Percentiles rank a stretch among this genome's conserved stretches.
Conservation (phyloP, 2,113 vertebrate species). For the Centropus unirufus region DNA sequence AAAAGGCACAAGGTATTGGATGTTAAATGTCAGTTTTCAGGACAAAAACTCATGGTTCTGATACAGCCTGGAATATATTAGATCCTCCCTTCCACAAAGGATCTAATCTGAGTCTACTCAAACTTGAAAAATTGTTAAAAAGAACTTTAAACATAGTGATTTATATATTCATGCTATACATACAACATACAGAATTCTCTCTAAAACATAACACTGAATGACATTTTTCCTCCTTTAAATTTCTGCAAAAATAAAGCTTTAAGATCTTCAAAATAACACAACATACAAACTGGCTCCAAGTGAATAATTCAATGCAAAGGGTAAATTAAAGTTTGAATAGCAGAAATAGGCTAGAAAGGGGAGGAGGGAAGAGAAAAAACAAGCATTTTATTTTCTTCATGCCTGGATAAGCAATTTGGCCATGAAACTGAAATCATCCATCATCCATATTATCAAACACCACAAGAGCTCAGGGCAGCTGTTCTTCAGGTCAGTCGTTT, state of each 20-base stretch:
- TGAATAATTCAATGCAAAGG: conserved; percentile 20
- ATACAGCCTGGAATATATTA: not conserved
- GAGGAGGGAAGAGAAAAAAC: not conserved
- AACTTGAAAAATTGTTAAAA: not conserved
- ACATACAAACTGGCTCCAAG: not conserved
- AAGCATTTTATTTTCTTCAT: conserved; percentile 71
- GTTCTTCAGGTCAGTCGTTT: not conserved
- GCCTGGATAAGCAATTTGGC: conserved; percentile 78
- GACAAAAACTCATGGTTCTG: not conserved
- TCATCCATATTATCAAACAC: conserved; percentile 70
- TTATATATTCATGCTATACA: not conserved
- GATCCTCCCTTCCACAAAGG: not conserved
- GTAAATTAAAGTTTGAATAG: conserved; percentile 28
- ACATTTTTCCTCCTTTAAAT: conserved; percentile 7
- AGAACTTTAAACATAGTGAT: not conserved
- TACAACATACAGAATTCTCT: not conserved
- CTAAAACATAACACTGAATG: not conserved
- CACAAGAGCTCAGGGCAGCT: conserved; percentile 53
- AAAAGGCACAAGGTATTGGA: not conserved
- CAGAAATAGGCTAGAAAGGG: not conserved
- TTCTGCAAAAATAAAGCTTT: conserved; percentile 8
- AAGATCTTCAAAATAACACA: conserved; percentile 24
- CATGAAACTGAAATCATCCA: conserved; percentile 62
- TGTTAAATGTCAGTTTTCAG: not conserved
- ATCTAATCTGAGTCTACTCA: not conserved